Percentiles rank a stretch among this genome's conserved stretches.
Conservation (phyloP, 2,888 invertebrate species). For the Asteroscopus sphinx region DNA sequence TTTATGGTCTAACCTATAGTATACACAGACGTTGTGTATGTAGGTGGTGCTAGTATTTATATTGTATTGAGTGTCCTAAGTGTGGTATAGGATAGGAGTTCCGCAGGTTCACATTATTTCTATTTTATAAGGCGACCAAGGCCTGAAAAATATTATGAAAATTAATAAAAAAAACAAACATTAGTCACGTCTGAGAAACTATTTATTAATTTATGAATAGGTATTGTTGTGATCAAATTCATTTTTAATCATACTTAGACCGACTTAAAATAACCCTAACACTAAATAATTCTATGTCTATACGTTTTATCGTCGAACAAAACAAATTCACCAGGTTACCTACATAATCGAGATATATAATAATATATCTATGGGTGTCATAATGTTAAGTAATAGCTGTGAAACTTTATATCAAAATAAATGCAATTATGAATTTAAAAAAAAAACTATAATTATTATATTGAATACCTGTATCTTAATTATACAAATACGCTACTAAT, state of each 20-base stretch:
- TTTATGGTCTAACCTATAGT: too few species aligned
- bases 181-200: conserved; percentile 16
- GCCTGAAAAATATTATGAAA: neutral
- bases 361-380: too few species aligned
- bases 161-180: conserved; percentile 17
- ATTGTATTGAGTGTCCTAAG: too few species aligned
- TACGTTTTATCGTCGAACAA: neutral
- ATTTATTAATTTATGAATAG: conserved; percentile 42
- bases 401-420: conserved; percentile 9
- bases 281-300: conserved; percentile 6
- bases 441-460: conserved; percentile 1
- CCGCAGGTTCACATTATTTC: too few species aligned
- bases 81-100: too few species aligned
- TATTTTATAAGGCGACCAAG: too few species aligned
- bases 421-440: conserved; percentile 12
- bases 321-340: neutral
- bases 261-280: conserved; percentile 15
- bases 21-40: too few species aligned
- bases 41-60: too few species aligned
- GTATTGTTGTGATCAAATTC: conserved; percentile 32
- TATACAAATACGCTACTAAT: neutral
- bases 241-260: conserved; percentile 11
- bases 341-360: too few species aligned
- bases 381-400: neutral
- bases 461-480: conserved; percentile 3